Base-by-base conservation (phyloP, 1,140 invertebrate genomes). In the Philopotamus ludificatus region DNA sequence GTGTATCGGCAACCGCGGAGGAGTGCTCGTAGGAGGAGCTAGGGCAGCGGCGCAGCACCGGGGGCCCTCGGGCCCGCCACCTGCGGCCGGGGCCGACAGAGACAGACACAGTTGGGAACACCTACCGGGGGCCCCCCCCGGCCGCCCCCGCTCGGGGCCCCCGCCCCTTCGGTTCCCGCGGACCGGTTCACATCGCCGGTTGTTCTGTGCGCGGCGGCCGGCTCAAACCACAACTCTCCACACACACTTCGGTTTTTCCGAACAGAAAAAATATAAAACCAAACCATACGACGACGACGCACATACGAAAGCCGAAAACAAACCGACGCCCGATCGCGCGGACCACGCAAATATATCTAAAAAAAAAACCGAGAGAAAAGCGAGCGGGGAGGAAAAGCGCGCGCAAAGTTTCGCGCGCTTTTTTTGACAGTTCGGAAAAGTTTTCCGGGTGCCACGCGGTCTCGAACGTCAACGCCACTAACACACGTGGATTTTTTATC, bases 371-470 rank as follows among this genome's bases (percentile, higher is more conserved):
- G n/a, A n/a, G n/a, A n/a, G n/a, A n/a, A n/a, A n/a, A n/a, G n/a
- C n/a, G 73, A 74, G 76, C 8, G 34, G 8, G 8, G 34, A 41
- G 34, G 8, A 62, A 28, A 49, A 18, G 60, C 41, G 51, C 51
- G 60, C 47, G 45, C 23, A 12, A 45, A 26, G 16, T 57, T 55
- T 55, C 63, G 50, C 63, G 63, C 63, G 63, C 63, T 21, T 57
- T 55, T n/a, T 34, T 55, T 54, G n/a, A 44, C 23, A 63, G 26
- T 55, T 64, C 16, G 1, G 22, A 10, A 22, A 16, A 34, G 23
- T 73, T 75, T 73, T 72, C 42, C 71, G 70, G 73, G 76, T 76
- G 75, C 76, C 75, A 71, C 75, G 16, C 50, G 9, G 8, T 12
- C n/a, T n/a, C n/a, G n/a, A n/a, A n/a, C n/a, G n/a, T n/a, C n/a